phyloP scores from a whole-genome alignment of 1,140 invertebrate species.

The Chrysomallon squamiferum region DNA sequence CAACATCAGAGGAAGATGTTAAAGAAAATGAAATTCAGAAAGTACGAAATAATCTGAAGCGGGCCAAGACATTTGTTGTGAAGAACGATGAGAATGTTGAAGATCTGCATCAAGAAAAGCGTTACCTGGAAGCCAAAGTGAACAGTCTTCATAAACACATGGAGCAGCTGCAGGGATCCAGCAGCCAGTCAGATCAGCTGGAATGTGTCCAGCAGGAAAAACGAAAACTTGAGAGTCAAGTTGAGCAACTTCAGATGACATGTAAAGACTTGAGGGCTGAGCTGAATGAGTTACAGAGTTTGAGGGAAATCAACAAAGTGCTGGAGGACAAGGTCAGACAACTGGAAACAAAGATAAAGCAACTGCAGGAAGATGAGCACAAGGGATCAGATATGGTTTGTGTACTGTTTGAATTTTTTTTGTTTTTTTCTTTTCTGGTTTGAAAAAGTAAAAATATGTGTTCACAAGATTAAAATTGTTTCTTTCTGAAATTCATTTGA shows the following conservation, averaged over 20 bases:
- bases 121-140: constrained; percentile 54
- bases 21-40: background rate
- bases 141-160: constrained; percentile 57
- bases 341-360: constrained; percentile 29
- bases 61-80: background rate
- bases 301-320: background rate
- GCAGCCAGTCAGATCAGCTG: constrained; percentile 5
- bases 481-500: too few relatives aligned
- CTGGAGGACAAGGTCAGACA: constrained; percentile 18
- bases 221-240: background rate
- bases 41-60: background rate
- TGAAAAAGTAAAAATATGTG: too few relatives aligned
- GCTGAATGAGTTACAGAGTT: constrained; percentile 2
- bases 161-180: constrained; percentile 56
- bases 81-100: constrained; percentile 35
- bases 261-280: constrained; percentile 2
- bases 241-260: constrained; percentile 9
- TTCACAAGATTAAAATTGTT: background rate
- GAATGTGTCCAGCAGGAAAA: constrained; percentile 7
- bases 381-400: background rate
- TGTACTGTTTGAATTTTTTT: too few relatives aligned
- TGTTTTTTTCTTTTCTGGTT: too few relatives aligned
- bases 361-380: constrained; percentile 21
- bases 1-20: constrained; percentile 13
- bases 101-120: constrained; percentile 50